Evolutionary conservation across 2,113 vertebrate species (phyloP), one percentile per base, ranked within the genome.

Genomic region (Ceyx cyanopectus): DNA sequence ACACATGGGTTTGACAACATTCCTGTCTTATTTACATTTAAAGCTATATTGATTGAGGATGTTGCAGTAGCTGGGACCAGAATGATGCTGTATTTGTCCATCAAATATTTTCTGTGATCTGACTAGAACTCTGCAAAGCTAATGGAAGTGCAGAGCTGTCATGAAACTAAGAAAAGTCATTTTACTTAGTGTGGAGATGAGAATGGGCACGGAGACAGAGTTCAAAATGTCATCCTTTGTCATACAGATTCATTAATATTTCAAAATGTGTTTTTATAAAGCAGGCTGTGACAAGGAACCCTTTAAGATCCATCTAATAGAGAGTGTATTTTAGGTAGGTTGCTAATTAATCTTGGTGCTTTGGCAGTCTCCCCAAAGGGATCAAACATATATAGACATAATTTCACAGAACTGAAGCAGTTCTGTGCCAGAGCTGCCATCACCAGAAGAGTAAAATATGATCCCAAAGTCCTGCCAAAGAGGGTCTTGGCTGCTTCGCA

Each of bases 271-370:
- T 87, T 96, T 94, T 92, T 85, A 53, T 81, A 92, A 94, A 92
- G 75, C 72, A 74, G 72, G n/a, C 84, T 82, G 40, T 74, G 75
- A 72, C 76, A 82, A 92, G 81, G 81, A 93, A 41, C 51, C 57
- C 72, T 89, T 63, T 61, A 85, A 95, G 67, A 91, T 93, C 66
- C 93, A 26, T 79, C 91, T 92, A 82, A 67, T 18, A 58, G 18
- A 51, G 30, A 70, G 24, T 80, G 60, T 93, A 83, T 93, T 96
- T 89, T 95, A 92, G 89, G 92, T 80, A 87, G 92, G 85, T 61
- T 87, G 82, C 73, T 93, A 91, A 94, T 96, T 94, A 91, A 96
- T 95, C 92, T 92, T 89, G 89, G 60, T 95, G 57, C 80, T 91
- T 91, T 92, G 87, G 87, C 92, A 95, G 76, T 63, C 72, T 95